These are phyloP conservation scores for Opisthograptis luteolata DNA, from an alignment of 2,888 invertebrate species.

Conservation along the genomic window DNA sequence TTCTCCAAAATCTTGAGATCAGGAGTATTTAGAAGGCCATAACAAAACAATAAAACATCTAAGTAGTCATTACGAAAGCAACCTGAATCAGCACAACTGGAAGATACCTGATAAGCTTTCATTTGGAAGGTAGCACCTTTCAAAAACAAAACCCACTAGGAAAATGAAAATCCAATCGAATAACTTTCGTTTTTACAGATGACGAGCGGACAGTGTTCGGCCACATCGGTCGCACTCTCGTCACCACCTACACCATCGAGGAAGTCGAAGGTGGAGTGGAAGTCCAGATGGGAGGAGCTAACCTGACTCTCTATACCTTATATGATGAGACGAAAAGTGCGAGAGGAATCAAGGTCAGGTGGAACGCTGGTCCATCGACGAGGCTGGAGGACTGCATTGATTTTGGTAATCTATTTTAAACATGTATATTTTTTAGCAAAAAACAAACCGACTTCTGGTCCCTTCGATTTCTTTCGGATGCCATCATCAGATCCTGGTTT, in stretches of 20 bases:
- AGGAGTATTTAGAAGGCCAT: too few species aligned
- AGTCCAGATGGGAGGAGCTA: slow-evolving; percentile 56
- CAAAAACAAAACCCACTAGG: not conserved
- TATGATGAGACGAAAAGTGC: slow-evolving; percentile 54
- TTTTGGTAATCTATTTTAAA: slow-evolving; percentile 60
- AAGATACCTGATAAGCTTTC: too few species aligned
- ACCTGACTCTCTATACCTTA: slow-evolving; percentile 60
- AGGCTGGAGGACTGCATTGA: slow-evolving; percentile 79
- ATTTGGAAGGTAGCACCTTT: not conserved
- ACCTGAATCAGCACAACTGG: too few species aligned
- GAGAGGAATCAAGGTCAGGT: slow-evolving; percentile 65
- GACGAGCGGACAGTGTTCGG: slow-evolving; percentile 51
- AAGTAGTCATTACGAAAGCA: too few species aligned
- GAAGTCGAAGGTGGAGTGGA: slow-evolving; percentile 61
- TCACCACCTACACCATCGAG: slow-evolving; percentile 53
- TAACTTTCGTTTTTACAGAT: slow-evolving; percentile 38
- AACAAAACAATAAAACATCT: too few species aligned
- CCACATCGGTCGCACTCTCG: slow-evolving; percentile 68
- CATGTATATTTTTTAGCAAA: not conserved
- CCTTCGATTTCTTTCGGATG: too few species aligned
- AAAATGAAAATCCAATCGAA: slow-evolving; percentile 2
- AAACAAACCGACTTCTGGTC: too few species aligned
- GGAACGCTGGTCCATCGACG: slow-evolving; percentile 55
- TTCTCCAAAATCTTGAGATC: too few species aligned
- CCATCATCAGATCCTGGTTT: too few species aligned